Conservation (phyloP, 2,797 vertebrate genomes). For the Premnoplex brunnescens region DNA sequence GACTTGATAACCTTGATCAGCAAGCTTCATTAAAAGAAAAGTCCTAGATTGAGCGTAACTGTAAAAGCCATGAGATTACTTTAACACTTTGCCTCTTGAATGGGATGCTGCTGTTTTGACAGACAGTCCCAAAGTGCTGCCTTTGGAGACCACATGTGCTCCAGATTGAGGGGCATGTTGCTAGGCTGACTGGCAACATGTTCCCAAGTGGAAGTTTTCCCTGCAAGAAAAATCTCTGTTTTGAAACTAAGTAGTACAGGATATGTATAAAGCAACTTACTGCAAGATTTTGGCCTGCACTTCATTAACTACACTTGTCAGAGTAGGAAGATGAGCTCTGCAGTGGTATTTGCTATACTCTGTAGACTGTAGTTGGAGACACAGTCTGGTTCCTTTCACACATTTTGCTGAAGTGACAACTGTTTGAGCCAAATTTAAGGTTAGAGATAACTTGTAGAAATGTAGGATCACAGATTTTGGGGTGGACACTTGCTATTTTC, state of each 20-base stretch:
- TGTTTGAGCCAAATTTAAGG: conserved; percentile 11
- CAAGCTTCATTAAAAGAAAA: conserved; percentile 36
- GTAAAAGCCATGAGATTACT: not conserved
- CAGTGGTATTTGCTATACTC: conserved; percentile 43
- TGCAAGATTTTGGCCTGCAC: conserved; percentile 28
- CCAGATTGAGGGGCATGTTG: not conserved
- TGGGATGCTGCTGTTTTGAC: not conserved
- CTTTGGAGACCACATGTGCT: not conserved
- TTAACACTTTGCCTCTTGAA: conserved; percentile 6
- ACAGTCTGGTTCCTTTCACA: not conserved
- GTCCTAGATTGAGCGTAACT: not conserved
- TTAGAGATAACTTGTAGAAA: not conserved
- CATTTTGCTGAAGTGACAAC: not conserved
- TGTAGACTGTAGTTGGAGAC: conserved; percentile 8
- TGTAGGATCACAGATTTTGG: not conserved
- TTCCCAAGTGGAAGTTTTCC: conserved; percentile 28
- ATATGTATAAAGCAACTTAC: conserved; percentile 15
- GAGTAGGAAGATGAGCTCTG: conserved; percentile 12
- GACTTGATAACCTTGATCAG: conserved; percentile 64
- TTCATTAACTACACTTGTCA: not conserved
- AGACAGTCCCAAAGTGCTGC: not conserved
- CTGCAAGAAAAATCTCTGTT: conserved; percentile 23
- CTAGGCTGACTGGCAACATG: not conserved
- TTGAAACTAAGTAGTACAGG: conserved; percentile 30
- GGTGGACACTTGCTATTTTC: conserved; percentile 15